These are phyloP conservation scores for Falco naumanni DNA, from an alignment of 2,797 vertebrate species.

Conservation along the genomic window DNA sequence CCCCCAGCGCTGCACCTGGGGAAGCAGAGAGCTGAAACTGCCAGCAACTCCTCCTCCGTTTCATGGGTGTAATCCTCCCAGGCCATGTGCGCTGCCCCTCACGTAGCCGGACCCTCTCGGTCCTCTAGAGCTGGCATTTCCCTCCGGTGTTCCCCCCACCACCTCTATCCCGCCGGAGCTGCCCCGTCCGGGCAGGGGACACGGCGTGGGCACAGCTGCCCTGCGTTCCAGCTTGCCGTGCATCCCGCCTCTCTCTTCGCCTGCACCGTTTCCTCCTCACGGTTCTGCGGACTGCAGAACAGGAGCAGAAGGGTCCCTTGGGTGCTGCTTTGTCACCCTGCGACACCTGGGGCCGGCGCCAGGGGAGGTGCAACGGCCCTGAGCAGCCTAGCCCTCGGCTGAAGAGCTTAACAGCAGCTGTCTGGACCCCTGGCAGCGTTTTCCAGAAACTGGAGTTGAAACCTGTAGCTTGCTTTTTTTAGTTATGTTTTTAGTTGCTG, in stretches of 20 bases:
- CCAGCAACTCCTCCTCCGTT: background rate
- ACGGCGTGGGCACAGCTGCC: fast-evolving
- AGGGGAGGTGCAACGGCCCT: background rate
- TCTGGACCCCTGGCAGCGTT: background rate
- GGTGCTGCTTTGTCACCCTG: background rate
- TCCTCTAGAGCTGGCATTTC: background rate
- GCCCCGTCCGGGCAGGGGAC: background rate
- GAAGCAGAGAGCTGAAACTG: background rate
- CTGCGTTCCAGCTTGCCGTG: background rate
- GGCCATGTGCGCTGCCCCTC: fast-evolving
- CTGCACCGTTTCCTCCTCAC: background rate
- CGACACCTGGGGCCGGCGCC: background rate
- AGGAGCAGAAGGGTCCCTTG: background rate
- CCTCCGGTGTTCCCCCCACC: background rate
- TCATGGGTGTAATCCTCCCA: background rate
- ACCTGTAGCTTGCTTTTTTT: background rate
- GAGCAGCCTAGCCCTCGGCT: background rate
- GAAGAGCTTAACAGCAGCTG: background rate
- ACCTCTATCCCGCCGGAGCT: background rate
- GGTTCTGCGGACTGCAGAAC: background rate
- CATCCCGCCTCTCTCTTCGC: background rate
- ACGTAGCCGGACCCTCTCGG: fast-evolving
- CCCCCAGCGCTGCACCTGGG: background rate
- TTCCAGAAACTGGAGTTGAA: background rate
- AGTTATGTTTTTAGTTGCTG: background rate